A percentile compares a stretch with the other conserved stretches of the same genome.
Conservation (phyloP, 2,888 invertebrate species). For the Hirtodrosophila trivittata region DNA sequence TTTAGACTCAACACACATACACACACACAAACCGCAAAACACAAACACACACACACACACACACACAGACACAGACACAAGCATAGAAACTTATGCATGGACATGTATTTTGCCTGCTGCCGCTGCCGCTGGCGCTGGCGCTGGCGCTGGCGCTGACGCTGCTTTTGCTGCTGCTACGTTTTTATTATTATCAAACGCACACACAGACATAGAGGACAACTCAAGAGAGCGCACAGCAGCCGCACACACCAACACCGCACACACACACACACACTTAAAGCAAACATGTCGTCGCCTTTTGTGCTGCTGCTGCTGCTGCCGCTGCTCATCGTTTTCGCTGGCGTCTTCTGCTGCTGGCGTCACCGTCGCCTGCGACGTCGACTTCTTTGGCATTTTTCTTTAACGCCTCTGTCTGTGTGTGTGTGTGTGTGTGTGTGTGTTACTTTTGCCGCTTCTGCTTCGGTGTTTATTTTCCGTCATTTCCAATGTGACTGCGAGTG, state of each 20-base stretch:
- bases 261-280: conserved; percentile 15
- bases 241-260: conserved; percentile 31
- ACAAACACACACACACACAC: conserved; percentile 4
- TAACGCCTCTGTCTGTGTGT: conserved; percentile 42
- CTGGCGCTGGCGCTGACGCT: conserved; percentile 18
- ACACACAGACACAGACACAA: conserved; percentile 11
- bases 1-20: conserved; percentile 38
- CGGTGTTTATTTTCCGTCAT: conserved; percentile 74
- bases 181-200: conserved; percentile 71
- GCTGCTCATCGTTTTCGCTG: conserved; percentile 32
- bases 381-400: conserved; percentile 64
- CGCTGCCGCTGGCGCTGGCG: conserved; percentile 15
- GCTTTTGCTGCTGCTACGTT: conserved; percentile 61
- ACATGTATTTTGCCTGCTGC: conserved; percentile 53
- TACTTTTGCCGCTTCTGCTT: conserved; percentile 63
- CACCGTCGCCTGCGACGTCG: conserved; percentile 25
- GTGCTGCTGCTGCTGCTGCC: conserved; percentile 41
- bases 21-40: conserved; percentile 21
- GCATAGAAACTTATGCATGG: conserved; percentile 45
- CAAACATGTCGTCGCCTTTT: conserved; percentile 58
- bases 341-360: conserved; percentile 39
- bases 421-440: conserved; percentile 34
- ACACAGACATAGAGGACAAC: conserved; percentile 35
- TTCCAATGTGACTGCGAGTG: conserved; percentile 67
- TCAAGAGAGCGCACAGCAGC: conserved; percentile 48